Evolutionary conservation across 2,113 vertebrate genomes (phyloP).

Genomic region (Pedionomus torquatus): DNA sequence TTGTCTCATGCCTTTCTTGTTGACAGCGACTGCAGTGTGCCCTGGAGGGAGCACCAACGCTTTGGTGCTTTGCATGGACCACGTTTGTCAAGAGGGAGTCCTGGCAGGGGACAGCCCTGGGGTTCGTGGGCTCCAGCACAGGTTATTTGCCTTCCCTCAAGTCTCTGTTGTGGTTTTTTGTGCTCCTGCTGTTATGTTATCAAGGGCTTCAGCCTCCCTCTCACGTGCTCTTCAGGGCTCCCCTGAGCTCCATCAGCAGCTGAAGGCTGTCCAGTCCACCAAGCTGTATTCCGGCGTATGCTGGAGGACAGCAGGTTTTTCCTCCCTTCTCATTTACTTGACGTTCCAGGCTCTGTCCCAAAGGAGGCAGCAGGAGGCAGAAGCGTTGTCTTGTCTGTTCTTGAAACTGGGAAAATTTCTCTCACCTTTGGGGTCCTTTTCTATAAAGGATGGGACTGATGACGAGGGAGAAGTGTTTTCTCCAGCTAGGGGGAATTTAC

Average conservation of each 20-base stretch:
- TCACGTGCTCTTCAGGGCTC: accelerated
- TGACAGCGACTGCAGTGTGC: neutral
- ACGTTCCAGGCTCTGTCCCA: neutral
- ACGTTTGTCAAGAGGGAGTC: neutral
- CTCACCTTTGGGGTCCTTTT: neutral
- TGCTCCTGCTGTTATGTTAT: neutral
- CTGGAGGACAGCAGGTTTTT: neutral
- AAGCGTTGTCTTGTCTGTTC: neutral
- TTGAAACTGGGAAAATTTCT: neutral
- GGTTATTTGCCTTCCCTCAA: neutral
- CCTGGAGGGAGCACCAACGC: neutral
- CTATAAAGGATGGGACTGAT: neutral
- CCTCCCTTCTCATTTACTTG: neutral
- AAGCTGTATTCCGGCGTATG: accelerated
- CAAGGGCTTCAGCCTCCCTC: neutral
- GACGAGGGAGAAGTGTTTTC: accelerated
- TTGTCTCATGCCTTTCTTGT: neutral
- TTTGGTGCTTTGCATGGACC: neutral
- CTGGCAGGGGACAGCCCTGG: accelerated
- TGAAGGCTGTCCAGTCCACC: neutral
- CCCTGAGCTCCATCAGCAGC: neutral
- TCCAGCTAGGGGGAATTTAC: neutral
- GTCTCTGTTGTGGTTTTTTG: neutral
- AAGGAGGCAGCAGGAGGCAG: neutral
- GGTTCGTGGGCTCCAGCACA: neutral